Conservation (phyloP, 1,140 invertebrate species). For the Solenopsis fugax region DNA sequence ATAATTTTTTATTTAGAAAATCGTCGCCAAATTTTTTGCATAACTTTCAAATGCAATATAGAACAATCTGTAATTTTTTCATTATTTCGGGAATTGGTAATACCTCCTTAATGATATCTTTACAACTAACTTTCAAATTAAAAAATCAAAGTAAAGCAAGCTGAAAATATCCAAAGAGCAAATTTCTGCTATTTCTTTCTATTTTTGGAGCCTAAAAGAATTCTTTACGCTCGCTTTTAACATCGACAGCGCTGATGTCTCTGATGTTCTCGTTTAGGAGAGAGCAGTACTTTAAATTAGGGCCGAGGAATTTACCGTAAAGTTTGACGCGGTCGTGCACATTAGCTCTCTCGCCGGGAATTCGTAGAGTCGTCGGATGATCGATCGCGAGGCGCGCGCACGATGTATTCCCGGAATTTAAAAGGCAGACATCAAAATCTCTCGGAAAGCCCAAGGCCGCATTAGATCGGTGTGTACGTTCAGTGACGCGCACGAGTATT, state of each 20-base stretch:
- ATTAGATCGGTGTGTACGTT: slow-evolving; percentile 72
- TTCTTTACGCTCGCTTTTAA: slow-evolving; percentile 9
- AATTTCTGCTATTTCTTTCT: not conserved
- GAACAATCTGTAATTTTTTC: too few relatives aligned
- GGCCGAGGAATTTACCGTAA: not conserved
- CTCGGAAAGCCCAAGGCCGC: slow-evolving; percentile 46
- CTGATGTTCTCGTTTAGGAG: not conserved
- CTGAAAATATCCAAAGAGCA: not conserved
- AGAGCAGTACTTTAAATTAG: not conserved
- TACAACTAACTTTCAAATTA: not conserved
- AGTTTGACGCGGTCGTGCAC: not conserved
- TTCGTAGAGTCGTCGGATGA: slow-evolving; percentile 8
- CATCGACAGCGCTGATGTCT: not conserved
- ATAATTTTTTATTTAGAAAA: too few relatives aligned
- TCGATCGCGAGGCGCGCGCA: slow-evolving; percentile 34
- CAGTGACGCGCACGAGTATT: slow-evolving; percentile 68
- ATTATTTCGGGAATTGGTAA: too few relatives aligned
- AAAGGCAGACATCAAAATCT: slow-evolving; percentile 32
- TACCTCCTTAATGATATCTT: not conserved
- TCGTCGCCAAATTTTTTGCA: too few relatives aligned
- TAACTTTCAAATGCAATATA: too few relatives aligned
- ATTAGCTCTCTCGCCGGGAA: slow-evolving; percentile 19
- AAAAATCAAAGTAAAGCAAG: not conserved
- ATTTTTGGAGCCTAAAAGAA: not conserved
- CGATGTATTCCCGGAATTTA: slow-evolving; percentile 38